These are phyloP conservation scores for Phrynocephalus versicolor DNA, from an alignment of 2,113 vertebrate genomes.

Conservation along the genomic window DNA sequence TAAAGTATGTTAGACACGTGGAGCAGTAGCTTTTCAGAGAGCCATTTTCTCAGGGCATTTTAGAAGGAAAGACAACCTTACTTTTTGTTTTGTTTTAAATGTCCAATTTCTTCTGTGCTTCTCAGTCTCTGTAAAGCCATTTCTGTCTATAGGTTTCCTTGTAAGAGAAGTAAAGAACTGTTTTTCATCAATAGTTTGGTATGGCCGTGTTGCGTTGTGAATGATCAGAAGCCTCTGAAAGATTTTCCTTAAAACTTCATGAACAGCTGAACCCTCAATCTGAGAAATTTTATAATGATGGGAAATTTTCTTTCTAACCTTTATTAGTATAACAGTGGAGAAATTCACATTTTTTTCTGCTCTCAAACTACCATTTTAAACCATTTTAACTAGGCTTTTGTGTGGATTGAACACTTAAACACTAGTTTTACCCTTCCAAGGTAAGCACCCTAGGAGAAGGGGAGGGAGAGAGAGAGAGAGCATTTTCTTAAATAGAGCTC, in stretches of 20 bases:
- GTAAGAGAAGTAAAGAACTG: background rate
- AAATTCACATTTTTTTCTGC: background rate
- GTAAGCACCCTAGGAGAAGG: background rate
- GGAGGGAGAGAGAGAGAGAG: no score
- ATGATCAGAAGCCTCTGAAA: no score
- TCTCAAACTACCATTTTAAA: background rate
- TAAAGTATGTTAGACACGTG: background rate
- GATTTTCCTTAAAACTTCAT: background rate
- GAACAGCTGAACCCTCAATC: constrained; percentile 1
- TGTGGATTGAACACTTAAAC: background rate
- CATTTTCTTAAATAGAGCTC: background rate
- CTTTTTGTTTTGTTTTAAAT: no score
- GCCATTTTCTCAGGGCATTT: no score
- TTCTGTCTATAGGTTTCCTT: background rate
- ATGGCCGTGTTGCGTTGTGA: background rate
- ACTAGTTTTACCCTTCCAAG: background rate
- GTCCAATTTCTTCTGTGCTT: no score
- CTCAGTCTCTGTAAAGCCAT: background rate
- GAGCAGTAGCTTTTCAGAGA: background rate
- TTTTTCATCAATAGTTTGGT: background rate
- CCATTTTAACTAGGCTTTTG: background rate
- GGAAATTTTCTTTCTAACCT: background rate
- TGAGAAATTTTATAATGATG: background rate
- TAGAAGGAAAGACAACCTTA: background rate
- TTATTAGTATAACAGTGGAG: background rate